phyloP scores from a whole-genome alignment of 1,140 invertebrate genomes.

The Drosophila rhopaloa region DNA sequence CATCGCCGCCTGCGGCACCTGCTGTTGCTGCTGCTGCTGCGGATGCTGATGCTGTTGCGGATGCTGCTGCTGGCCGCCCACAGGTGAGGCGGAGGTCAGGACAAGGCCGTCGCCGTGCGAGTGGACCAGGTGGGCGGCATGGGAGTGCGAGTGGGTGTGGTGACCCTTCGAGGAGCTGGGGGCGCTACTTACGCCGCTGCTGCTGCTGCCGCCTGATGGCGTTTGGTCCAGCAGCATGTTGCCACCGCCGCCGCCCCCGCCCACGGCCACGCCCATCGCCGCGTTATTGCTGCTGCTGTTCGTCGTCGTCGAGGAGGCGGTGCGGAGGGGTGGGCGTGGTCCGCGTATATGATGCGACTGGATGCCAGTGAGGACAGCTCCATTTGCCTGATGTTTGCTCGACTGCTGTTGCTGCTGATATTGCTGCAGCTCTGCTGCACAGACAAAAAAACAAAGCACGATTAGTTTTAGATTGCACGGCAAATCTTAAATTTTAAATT shows the following conservation, averaged over 20 bases:
- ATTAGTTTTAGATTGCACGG: background rate
- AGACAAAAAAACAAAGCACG: background rate
- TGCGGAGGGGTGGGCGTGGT: constrained; percentile 81
- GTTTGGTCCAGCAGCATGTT: constrained; percentile 79
- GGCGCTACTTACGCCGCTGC: constrained; percentile 85
- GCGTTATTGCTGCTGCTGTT: constrained; percentile 84
- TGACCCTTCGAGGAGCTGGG: constrained; percentile 86
- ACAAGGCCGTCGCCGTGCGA: constrained; percentile 82
- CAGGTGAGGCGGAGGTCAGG: constrained; percentile 65
- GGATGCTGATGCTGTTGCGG: constrained; percentile 85
- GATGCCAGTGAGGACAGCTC: constrained; percentile 70
- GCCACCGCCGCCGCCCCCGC: constrained; percentile 41
- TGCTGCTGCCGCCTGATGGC: constrained; percentile 85
- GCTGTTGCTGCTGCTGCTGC: constrained; percentile 84
- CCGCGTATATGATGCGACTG: constrained; percentile 78
- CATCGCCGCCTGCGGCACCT: constrained; percentile 90
- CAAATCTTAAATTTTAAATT: background rate
- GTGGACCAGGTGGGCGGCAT: constrained; percentile 59
- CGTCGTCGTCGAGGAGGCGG: constrained; percentile 79
- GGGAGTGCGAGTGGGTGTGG: constrained; percentile 72
- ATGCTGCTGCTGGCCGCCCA: constrained; percentile 42
- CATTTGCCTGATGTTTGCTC: constrained; percentile 79
- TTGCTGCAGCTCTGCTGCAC: constrained; percentile 74
- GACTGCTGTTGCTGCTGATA: constrained; percentile 69
- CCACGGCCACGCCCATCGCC: constrained; percentile 40